Evolutionary conservation across 2,888 invertebrate genomes (phyloP).

Genomic region (Noctuana brunneofusca): DNA sequence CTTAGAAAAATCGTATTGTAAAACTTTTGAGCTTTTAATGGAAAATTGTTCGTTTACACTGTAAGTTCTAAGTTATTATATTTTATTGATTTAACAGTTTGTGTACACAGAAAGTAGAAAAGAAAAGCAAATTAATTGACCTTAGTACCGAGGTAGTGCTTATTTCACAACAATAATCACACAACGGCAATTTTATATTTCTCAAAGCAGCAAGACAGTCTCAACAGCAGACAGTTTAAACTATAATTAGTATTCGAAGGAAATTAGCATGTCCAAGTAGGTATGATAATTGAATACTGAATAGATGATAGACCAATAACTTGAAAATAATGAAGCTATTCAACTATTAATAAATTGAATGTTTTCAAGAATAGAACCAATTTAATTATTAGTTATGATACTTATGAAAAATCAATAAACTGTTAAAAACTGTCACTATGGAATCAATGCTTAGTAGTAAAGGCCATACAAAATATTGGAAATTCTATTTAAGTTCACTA

Average conservation of each 20-base stretch:
- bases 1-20: slow-evolving; percentile 4
- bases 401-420: too few relatives aligned
- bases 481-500: slow-evolving; percentile 11
- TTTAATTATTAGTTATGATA: too few relatives aligned
- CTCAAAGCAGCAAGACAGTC: too few relatives aligned
- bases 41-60: background rate
- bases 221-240: background rate
- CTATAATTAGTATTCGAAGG: slow-evolving; percentile 12
- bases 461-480: too few relatives aligned
- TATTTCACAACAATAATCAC: too few relatives aligned
- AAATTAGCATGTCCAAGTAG: slow-evolving; percentile 5
- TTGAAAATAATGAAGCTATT: background rate
- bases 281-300: slow-evolving; percentile 6
- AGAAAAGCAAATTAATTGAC: too few relatives aligned
- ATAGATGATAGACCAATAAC: slow-evolving; percentile 7
- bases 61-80: background rate
- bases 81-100: too few relatives aligned
- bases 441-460: too few relatives aligned
- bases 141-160: too few relatives aligned
- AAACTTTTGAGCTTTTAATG: slow-evolving; percentile 15
- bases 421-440: too few relatives aligned
- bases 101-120: too few relatives aligned
- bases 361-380: too few relatives aligned
- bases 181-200: background rate
- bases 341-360: background rate